Evolutionary conservation across 2,888 invertebrate species (phyloP).

Genomic region (Aleiodes alternator): DNA sequence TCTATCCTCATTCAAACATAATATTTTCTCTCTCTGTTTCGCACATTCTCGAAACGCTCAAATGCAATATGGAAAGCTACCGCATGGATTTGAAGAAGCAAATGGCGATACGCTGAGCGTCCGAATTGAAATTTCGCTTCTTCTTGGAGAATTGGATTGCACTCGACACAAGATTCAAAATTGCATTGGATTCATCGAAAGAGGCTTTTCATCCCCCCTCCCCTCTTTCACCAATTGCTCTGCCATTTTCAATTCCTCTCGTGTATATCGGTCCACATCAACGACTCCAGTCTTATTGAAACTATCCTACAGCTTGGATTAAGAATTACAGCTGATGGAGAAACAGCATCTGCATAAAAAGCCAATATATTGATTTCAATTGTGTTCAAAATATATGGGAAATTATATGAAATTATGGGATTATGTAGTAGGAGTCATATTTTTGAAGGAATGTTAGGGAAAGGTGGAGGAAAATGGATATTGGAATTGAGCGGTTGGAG

Average conservation of each 20-base stretch:
- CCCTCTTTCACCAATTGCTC: neutral
- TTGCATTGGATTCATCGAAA: constrained; percentile 36
- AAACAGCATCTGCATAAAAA: too few relatives aligned
- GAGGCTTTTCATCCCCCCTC: constrained; percentile 1
- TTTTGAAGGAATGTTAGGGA: too few relatives aligned
- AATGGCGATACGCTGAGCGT: constrained; percentile 26
- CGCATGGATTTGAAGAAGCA: neutral
- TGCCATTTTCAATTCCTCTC: neutral
- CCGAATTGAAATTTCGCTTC: constrained; percentile 43
- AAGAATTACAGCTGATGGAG: too few relatives aligned
- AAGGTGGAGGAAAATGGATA: too few relatives aligned
- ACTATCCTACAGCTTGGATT: too few relatives aligned
- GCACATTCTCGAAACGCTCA: neutral
- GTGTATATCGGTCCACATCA: too few relatives aligned
- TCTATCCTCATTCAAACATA: constrained; percentile 12
- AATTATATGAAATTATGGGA: too few relatives aligned
- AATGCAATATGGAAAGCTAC: neutral
- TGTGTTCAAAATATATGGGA: too few relatives aligned
- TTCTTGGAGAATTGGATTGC: constrained; percentile 33
- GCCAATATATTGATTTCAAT: too few relatives aligned
- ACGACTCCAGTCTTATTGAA: too few relatives aligned
- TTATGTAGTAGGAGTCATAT: too few relatives aligned
- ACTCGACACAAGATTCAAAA: constrained; percentile 39
- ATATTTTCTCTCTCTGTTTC: constrained; percentile 28
- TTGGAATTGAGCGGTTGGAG: too few relatives aligned